Percentiles rank a stretch among this genome's conserved stretches.
These are phyloP conservation scores for Pectinophora gossypiella DNA, from an alignment of 1,140 invertebrate species.

Conservation along the genomic window DNA sequence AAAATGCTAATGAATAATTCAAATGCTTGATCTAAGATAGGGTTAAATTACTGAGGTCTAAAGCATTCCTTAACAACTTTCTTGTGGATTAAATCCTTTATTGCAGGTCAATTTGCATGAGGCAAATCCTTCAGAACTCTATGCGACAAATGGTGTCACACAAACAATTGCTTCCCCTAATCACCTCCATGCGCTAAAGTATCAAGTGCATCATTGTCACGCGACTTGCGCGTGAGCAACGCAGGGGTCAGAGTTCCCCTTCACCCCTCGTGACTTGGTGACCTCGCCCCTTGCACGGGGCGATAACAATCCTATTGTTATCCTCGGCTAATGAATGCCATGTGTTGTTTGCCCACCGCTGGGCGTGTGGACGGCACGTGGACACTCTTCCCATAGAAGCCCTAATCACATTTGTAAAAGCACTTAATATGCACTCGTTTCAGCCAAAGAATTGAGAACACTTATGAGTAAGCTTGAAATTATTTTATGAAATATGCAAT, in stretches of 20 bases:
- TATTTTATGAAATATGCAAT: too few relatives aligned
- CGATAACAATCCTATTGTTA: conserved; percentile 53
- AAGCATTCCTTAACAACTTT: neutral
- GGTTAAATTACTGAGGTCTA: neutral
- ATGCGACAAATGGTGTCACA: too few relatives aligned
- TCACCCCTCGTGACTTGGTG: conserved; percentile 48
- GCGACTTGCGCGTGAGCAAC: conserved; percentile 30
- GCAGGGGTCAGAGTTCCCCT: conserved; percentile 15
- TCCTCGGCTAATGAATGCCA: conserved; percentile 40
- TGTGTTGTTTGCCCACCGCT: conserved; percentile 43
- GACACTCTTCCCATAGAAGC: conserved; percentile 25
- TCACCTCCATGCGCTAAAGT: neutral
- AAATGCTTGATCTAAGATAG: conserved; percentile 29
- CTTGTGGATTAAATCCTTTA: neutral
- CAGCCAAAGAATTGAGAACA: too few relatives aligned
- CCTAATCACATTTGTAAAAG: too few relatives aligned
- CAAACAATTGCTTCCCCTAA: too few relatives aligned
- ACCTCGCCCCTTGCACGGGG: conserved; percentile 30
- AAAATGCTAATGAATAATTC: conserved; percentile 54
- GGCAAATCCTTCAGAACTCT: too few relatives aligned
- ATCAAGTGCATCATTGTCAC: conserved; percentile 12
- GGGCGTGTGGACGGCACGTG: conserved; percentile 46
- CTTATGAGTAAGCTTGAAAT: too few relatives aligned
- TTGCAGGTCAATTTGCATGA: neutral
- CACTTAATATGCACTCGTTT: too few relatives aligned